Conservation (phyloP, 92 coral and sea anemone genomes). For the Zoanthus sociatus region DNA sequence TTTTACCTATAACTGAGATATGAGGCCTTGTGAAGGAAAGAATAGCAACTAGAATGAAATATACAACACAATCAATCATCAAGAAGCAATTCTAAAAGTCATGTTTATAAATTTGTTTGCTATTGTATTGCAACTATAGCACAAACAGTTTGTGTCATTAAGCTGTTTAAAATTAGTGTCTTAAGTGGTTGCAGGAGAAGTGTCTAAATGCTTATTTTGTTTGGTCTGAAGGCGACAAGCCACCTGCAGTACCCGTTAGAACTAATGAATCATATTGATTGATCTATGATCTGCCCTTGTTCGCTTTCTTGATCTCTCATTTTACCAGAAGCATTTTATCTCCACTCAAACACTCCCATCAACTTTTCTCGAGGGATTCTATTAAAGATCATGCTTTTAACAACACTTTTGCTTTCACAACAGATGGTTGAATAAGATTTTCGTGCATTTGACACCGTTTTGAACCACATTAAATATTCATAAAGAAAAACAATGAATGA, state of each 20-base stretch:
- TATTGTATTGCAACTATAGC: too few relatives aligned
- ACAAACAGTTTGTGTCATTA: too few relatives aligned
- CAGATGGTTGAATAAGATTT: neutral
- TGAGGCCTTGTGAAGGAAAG: too few relatives aligned
- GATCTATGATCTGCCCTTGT: neutral
- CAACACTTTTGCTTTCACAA: neutral
- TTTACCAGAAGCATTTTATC: neutral
- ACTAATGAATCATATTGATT: neutral
- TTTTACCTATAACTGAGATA: too few relatives aligned
- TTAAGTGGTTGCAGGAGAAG: neutral
- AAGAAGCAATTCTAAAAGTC: too few relatives aligned
- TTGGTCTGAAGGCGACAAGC: neutral
- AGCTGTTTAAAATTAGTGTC: too few relatives aligned
- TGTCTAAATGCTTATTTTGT: neutral
- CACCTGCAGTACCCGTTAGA: neutral
- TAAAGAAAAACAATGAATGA: conserved; percentile 5
- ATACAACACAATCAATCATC: too few relatives aligned
- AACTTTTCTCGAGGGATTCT: neutral
- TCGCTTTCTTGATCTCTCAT: neutral
- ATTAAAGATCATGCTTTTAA: neutral
- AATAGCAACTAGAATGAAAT: too few relatives aligned
- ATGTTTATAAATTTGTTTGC: too few relatives aligned
- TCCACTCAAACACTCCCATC: neutral
- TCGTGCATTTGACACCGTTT: neutral
- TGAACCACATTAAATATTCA: neutral